Base-by-base conservation (phyloP, 2,888 invertebrate species). In the Andricus quercusramuli region DNA sequence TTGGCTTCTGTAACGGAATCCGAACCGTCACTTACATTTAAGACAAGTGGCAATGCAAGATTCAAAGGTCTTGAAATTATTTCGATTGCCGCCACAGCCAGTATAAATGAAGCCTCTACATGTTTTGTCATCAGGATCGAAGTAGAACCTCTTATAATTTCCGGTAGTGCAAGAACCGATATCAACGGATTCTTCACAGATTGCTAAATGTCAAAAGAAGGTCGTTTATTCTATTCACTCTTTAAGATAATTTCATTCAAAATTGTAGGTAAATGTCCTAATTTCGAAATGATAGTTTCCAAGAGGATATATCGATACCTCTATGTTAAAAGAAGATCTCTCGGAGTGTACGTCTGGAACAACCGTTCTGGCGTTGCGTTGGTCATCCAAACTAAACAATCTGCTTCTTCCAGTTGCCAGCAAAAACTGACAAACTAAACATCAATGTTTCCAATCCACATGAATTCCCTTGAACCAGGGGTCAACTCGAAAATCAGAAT, bases 21-120 rank as follows among this genome's bases (percentile, higher is more conserved):
- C 37, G 68, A 41, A 22, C 65, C 44, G 47, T 79, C 85, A 92
- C 92, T 92, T 91, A 92, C 92, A 88, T 90, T 88, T 89, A 83
- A 89, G 89, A 93, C 96, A 96, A 92, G 94, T 94, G 85, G 94
- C 93, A 90, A 94, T 93, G 93, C 97, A 97, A 89, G 95, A 94
- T 88, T 95, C 95, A 93, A 95, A 95, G 79, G 95, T 95, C 91
- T 93, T 94, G 95, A 97, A 98, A 94, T 96, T 96, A 94, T 98
- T 98, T 90, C 94, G 95, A 93, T 97, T 97, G 89, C 98, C 98
- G 84, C 95, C 96, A 93, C 98, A 98, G 93, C 98, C 98, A 85
- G 95, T 95, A 94, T 96, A 98, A 90, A 96, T 95, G 94, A 98
- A 98, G 79, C 95, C 94, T 85, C 95, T 93, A 93, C 98, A 98